Base-by-base conservation (phyloP, 2,113 vertebrate genomes). In the Lontra canadensis region DNA sequence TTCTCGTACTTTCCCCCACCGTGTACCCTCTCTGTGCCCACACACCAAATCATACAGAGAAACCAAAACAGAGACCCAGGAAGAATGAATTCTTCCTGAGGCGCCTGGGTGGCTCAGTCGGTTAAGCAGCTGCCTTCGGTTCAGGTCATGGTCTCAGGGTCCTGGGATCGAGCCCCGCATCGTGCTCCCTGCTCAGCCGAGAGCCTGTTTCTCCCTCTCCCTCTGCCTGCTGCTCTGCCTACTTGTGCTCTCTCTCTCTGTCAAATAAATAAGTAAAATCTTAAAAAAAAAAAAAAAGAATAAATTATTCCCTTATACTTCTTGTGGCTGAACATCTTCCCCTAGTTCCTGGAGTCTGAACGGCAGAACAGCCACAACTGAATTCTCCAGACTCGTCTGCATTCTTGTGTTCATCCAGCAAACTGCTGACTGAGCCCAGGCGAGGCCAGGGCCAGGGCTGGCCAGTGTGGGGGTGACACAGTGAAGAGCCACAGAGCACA, bases 31-130 rank as follows among this genome's bases (percentile, higher is more conserved):
- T 55, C 49, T 86, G n/a, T 49, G 42, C 81, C 91, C 76, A 90
- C 87, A 88, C 26, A 88, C 42, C 23, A 94, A 91, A 52, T 92
- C 88, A 80, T 67, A 87, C 63, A 13, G 36, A 83, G 31, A 95
- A 94, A 87, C 67, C 42, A 76, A 79, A 89, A 55, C 55, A 74
- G 82, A 96, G n/a, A 63, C 61, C 47, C 34, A 93, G 52, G 52
- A 69, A 69, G 88, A 84, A 83, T 20, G 65, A 25, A 83, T 39
- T 80, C 69, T 87, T 88, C 47, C 18, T 55, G 52, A 55, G 52
- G 52, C 5, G 1, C 52, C 17, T 55, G 52, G 52, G 17, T 55
- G 52, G 52, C 52, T 18, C 52, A 18, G 52, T 55, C 0, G 52
- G 52, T 18, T 55, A 55, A 55, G 52, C 52, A 6, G 52, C 52